Evolutionary conservation across 2,888 invertebrate species (phyloP), one percentile per base, ranked within the genome.

Genomic region (Plagodis dolabraria): DNA sequence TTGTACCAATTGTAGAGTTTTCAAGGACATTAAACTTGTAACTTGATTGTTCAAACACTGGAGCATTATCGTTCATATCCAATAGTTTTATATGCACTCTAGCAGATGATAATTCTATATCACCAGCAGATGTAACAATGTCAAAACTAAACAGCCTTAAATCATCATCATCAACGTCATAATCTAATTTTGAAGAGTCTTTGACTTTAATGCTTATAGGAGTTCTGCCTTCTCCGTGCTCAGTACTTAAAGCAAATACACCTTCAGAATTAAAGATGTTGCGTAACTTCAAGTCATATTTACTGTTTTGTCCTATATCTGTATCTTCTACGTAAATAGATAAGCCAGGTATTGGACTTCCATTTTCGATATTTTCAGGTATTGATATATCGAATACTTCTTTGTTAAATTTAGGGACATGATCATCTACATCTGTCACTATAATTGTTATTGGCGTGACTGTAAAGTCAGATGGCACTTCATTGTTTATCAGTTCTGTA

Each of bases 1-100:
- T 93, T 0, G 93, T 91, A 0, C 94, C 95, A 0, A 94, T 86
- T 0, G 93, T 86, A 0, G 94, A 91, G 79, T 96, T 95, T 83
- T 97, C 97, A 2, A 93, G 84, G 0, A 96, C 94, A 45, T 94
- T 93, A 44, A 96, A 93, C 56, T 94, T 94, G 74, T 96, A 96
- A 11, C 93, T 93, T 0, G 93, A 79, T 60, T 94, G 88, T 7
- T 94, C 90, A 74, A 97, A 97, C 42, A 94, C 82, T 0, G 97
- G 97, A 0, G 95, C 86, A 72, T 97, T 97, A 71, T 97, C 97
- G 75, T 97, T 97, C 51, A 95, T 95, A 80, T 97, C 97, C 36
- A 94, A 74, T 0, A 97, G 82, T 65, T 95, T 94, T 1, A 95
- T 93, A 53, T 94, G 94, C 0, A 96, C 93, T 68, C 93, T 89